Percentiles rank a stretch among this genome's conserved stretches.
These are phyloP conservation scores for Fulmarus glacialis DNA, from an alignment of 2,113 vertebrate genomes.

Conservation along the genomic window DNA sequence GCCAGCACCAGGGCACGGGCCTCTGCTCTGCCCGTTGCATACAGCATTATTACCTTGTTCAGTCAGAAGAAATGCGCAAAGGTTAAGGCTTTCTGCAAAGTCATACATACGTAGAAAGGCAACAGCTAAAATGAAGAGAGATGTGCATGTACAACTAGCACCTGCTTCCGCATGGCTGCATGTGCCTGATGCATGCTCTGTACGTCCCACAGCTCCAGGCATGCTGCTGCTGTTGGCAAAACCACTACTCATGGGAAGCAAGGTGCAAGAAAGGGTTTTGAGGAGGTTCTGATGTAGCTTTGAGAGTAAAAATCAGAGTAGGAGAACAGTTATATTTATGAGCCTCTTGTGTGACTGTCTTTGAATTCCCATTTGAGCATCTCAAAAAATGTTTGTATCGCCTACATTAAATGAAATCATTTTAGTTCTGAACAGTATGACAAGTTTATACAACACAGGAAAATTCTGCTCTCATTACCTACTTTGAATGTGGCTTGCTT, in stretches of 20 bases:
- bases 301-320: background rate
- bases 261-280: background rate
- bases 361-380: background rate
- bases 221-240: background rate
- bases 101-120: background rate
- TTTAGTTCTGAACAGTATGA: background rate
- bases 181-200: fast-evolving
- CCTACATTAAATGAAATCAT: too few relatives aligned
- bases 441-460: background rate
- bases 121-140: background rate
- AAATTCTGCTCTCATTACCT: background rate
- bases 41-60: too few relatives aligned
- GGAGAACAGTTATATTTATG: background rate
- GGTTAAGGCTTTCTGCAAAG: background rate
- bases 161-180: background rate
- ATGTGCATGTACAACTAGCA: fast-evolving
- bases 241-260: background rate
- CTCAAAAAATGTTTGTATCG: background rate
- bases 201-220: background rate
- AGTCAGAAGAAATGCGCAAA: fast-evolving
- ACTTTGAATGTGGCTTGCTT: background rate
- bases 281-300: background rate
- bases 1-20: background rate
- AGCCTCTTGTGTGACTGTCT: background rate
- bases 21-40: background rate